Conservation (phyloP, 2,113 vertebrate genomes). For the Camelus dromedarius region DNA sequence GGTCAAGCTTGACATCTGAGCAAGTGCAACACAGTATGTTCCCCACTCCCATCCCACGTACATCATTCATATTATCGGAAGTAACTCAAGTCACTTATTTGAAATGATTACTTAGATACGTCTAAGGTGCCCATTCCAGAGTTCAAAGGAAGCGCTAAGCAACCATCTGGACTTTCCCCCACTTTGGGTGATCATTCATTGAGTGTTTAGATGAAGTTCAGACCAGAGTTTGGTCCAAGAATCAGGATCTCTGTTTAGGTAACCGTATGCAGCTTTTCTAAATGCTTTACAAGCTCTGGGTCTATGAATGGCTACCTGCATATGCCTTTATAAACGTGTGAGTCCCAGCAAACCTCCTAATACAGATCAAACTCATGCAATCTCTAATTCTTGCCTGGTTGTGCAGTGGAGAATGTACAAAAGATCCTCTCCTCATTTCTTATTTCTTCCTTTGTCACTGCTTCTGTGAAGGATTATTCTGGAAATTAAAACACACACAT, state of each 20-base stretch:
- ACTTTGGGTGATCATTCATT: background rate
- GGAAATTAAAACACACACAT: background rate
- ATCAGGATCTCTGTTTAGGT: background rate
- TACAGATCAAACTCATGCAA: background rate
- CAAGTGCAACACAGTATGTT: background rate
- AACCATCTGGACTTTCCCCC: background rate
- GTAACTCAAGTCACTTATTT: background rate
- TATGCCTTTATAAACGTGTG: background rate
- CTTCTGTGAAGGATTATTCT: background rate
- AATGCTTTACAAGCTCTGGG: background rate
- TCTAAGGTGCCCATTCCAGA: background rate
- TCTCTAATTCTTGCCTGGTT: background rate
- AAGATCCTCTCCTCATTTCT: background rate
- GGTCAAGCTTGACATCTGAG: background rate
- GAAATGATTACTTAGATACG: background rate
- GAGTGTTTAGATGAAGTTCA: background rate
- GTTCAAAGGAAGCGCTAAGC: background rate
- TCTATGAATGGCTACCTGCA: background rate
- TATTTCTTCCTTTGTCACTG: background rate
- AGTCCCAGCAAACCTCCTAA: background rate
- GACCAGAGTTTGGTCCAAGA: background rate
- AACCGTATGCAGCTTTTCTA: background rate
- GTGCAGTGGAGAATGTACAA: background rate
- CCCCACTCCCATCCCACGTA: rapidly evolving
- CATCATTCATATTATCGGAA: background rate